Evolutionary conservation across 2,888 invertebrate genomes (phyloP), one percentile per base, ranked within the genome.

Genomic region (Crossocerus cetratus): DNA sequence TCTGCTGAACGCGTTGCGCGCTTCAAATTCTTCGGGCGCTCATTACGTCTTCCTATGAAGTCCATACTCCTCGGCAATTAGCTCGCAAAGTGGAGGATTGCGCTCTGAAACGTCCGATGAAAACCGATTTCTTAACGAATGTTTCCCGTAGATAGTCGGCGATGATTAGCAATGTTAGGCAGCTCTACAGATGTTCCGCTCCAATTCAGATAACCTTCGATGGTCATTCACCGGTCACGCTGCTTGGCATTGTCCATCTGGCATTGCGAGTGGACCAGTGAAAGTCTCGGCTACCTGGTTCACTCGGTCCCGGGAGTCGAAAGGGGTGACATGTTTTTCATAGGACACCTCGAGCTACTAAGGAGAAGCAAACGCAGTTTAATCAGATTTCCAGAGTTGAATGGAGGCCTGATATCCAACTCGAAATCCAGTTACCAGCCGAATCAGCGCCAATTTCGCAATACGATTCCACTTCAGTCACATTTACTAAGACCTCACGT

Each of bases 381-480:
- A 77, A 81, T 77, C 70, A 23, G 32, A 75, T 81, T 65, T 45
- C 22, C 0, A 2, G 20, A 5, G 53, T 23, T 81, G 69, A 81
- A 81, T 81, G 66, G 68, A 45, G n/a, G 57, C 77, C 79, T 81
- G 81, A 81, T 81, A 81, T 72, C 59, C 55, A 62, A 75, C 74
- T 69, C 74, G 60, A 70, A 77, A 81, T 75, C 60, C 32, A 70
- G 45, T 81, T 75, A 67, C 58, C 55, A 66, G 64, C 73, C 60
- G 49, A 21, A 49, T 11, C n/a, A 23, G 42, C 74, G 73, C 77
- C 77, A 61, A 63, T 21, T 67, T 54, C 67, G 32, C 42, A n/a
- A 77, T 69, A 72, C 49, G 21, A 55, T 21, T 57, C 75, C 77
- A 75, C 18, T 20, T 21, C 56, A 61, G 23, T 32, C 42, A 8